Percentiles rank a stretch among this genome's conserved stretches.
Conservation (phyloP, 2,888 invertebrate species). For the Tricholauxania praeusta region DNA sequence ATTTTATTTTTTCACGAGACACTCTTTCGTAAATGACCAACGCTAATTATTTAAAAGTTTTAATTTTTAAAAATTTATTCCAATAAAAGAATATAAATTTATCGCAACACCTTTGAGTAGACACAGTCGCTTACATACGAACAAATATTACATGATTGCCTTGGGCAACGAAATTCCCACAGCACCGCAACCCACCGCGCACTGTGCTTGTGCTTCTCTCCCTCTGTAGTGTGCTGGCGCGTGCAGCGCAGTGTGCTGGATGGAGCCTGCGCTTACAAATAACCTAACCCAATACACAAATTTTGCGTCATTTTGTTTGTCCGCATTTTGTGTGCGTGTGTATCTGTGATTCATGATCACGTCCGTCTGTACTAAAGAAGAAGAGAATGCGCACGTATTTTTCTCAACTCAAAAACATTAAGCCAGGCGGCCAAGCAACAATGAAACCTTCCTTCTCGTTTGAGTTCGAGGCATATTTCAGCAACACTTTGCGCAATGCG, state of each 20-base stretch:
- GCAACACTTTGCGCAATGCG: slow-evolving; percentile 14
- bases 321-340: not conserved
- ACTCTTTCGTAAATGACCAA: no score
- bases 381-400: not conserved
- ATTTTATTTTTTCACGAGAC: no score
- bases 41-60: no score
- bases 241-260: not conserved
- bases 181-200: slow-evolving; percentile 39
- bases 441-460: slow-evolving; percentile 4
- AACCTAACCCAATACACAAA: slow-evolving; percentile 25
- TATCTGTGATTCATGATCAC: slow-evolving; percentile 12
- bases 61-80: no score
- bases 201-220: not conserved
- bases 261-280: slow-evolving; percentile 35
- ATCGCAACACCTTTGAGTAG: no score
- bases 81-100: no score
- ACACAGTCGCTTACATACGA: no score
- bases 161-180: slow-evolving; percentile 54
- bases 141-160: slow-evolving; percentile 43
- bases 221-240: not conserved
- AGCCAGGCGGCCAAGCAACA: not conserved
- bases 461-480: slow-evolving; percentile 5
- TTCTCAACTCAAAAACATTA: not conserved
- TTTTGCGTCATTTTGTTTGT: slow-evolving; percentile 22
- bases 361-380: not conserved